Evolutionary conservation across 2,113 vertebrate genomes (phyloP), one percentile per base, ranked within the genome.

Genomic region (Salvelinus alpinus): DNA sequence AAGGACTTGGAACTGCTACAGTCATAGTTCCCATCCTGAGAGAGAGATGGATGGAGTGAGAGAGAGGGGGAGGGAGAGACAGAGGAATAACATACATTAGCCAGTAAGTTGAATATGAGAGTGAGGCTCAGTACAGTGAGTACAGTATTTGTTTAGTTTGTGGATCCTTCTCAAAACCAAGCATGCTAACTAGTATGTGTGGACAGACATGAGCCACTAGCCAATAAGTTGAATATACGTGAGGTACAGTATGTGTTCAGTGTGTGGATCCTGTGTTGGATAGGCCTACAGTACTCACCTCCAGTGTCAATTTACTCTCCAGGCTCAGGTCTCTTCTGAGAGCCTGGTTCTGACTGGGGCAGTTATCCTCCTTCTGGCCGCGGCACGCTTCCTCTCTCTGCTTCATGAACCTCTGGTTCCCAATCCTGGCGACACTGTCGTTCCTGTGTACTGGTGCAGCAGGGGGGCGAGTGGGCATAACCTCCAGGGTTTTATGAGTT

Each of bases 341-440:
- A 3, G 90, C 83, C 78, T 64, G 79, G 82, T 18, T 84, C 77
- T 80, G 73, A 20, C 31, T 34, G 13, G 71, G 71, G 38, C 79
- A 74, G 31, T 87, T 90, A 12, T 44, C 38, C 9, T 44, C 38
- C 38, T 44, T 44, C 78, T 82, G 88, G 25, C 13, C 60, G 8
- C 92, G 92, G n/a, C 81, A 14, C 0, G 78, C 75, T 31, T 96
- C 96, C 72, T 97, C 96, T 0, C 87, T 93, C 57, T 94, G 91
- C 88, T 96, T 98, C 89, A 94, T 93, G 83, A 94, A 91, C 84
- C 97, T 95, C 92, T 97, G 96, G 92, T 94, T 98, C 76, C 97
- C 91, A 70, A 96, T 87, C 25, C 94, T 93, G 11, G 96, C 93
- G 82, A 96, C 80, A 47, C 91, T 94, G 82, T 98, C 95, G 0